Evolutionary conservation across 2,113 vertebrate genomes (phyloP).

Genomic region (Lepus timidus): DNA sequence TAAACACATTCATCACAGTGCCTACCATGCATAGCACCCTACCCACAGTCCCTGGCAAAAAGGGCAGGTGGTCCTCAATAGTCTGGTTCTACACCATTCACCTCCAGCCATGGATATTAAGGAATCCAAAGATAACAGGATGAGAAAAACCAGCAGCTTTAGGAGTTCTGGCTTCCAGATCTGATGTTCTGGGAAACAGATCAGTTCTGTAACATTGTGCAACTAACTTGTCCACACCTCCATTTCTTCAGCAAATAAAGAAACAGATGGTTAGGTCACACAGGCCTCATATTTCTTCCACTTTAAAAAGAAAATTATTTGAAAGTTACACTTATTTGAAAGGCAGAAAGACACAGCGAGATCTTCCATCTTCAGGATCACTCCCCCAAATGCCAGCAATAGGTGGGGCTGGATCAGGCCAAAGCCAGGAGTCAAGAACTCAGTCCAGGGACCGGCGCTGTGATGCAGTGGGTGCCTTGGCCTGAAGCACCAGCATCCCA

Average conservation of each 20-base stretch:
- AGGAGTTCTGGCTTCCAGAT: neutral
- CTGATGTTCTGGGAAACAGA: neutral
- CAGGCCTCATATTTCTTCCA: neutral
- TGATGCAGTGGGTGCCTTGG: too few relatives aligned
- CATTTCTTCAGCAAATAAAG: neutral
- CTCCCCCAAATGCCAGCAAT: too few relatives aligned
- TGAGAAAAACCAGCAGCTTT: neutral
- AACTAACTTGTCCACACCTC: neutral
- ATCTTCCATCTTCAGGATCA: too few relatives aligned
- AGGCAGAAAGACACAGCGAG: too few relatives aligned
- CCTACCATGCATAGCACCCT: neutral
- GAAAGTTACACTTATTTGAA: too few relatives aligned
- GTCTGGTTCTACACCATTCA: neutral
- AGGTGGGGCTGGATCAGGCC: too few relatives aligned
- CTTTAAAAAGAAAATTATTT: too few relatives aligned
- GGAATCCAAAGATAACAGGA: fast-evolving
- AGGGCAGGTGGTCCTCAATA: neutral
- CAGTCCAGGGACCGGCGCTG: too few relatives aligned
- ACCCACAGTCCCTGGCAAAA: neutral
- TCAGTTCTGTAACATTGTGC: neutral
- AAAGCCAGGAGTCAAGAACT: too few relatives aligned
- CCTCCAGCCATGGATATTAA: neutral
- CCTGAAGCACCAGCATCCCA: too few relatives aligned
- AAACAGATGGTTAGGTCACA: neutral
- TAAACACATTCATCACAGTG: neutral